Evolutionary conservation across 2,113 vertebrate genomes (phyloP).

Genomic region (Megaceryle torquata): DNA sequence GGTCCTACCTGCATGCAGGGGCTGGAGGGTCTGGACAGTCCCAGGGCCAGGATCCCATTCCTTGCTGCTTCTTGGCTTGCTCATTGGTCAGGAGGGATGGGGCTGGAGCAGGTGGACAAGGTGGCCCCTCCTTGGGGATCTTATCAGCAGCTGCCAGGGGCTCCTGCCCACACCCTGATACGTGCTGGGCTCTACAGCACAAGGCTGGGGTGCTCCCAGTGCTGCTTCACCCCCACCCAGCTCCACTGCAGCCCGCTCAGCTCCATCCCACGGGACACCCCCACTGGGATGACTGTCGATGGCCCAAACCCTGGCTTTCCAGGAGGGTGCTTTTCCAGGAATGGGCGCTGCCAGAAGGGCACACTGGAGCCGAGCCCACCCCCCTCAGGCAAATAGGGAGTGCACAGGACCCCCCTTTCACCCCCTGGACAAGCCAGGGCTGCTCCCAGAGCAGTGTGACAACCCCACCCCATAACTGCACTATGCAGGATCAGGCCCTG

Average conservation of each 20-base stretch:
- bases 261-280: not conserved
- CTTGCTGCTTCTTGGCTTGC: accelerated
- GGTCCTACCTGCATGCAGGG: not conserved
- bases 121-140: not conserved
- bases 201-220: not conserved
- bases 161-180: not conserved
- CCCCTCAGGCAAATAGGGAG: not conserved
- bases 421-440: not conserved
- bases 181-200: not conserved
- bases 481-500: not conserved
- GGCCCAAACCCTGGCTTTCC: not conserved
- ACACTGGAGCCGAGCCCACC: not conserved
- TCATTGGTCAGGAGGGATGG: not conserved
- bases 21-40: not conserved
- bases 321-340: not conserved
- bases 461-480: accelerated
- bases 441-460: not conserved
- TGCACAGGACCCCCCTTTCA: not conserved
- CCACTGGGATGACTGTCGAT: accelerated
- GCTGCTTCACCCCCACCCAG: not conserved
- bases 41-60: not conserved
- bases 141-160: conserved; percentile 15
- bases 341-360: too few species aligned
- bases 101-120: not conserved
- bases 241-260: not conserved